Evolutionary conservation across 2,797 vertebrate genomes (phyloP).

Genomic region (Mastacembelus armatus): DNA sequence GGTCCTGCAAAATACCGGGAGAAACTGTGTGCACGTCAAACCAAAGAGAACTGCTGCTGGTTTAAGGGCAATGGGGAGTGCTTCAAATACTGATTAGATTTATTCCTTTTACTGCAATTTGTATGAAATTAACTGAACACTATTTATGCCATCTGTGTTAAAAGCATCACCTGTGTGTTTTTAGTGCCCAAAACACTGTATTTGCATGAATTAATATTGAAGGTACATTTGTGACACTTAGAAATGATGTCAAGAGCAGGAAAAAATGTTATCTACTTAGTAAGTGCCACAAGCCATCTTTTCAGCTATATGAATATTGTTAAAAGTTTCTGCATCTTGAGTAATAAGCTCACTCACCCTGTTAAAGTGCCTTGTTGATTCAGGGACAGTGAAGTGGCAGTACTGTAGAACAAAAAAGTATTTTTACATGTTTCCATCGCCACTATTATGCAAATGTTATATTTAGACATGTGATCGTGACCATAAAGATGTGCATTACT

Average conservation of each 20-base stretch:
- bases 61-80: no score
- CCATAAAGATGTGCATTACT: no score
- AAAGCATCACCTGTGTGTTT: no score
- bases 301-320: slow-evolving; percentile 66
- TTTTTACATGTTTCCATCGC: neutral
- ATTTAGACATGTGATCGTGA: neutral
- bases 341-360: slow-evolving; percentile 28
- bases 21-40: no score
- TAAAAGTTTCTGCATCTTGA: slow-evolving; percentile 53
- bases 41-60: no score
- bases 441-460: neutral
- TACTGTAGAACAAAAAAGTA: neutral
- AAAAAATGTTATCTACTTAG: slow-evolving; percentile 55
- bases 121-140: no score
- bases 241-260: slow-evolving; percentile 25
- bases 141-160: no score
- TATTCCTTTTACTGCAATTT: no score
- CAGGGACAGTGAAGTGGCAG: slow-evolving; percentile 17
- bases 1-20: no score
- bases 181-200: no score
- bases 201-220: slow-evolving; percentile 57
- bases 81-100: no score
- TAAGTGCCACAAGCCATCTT: slow-evolving; percentile 42
- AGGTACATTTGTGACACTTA: slow-evolving; percentile 40
- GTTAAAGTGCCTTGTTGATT: slow-evolving; percentile 42